Conservation (phyloP, 2,113 vertebrate genomes). For the Oxyura jamaicensis region DNA sequence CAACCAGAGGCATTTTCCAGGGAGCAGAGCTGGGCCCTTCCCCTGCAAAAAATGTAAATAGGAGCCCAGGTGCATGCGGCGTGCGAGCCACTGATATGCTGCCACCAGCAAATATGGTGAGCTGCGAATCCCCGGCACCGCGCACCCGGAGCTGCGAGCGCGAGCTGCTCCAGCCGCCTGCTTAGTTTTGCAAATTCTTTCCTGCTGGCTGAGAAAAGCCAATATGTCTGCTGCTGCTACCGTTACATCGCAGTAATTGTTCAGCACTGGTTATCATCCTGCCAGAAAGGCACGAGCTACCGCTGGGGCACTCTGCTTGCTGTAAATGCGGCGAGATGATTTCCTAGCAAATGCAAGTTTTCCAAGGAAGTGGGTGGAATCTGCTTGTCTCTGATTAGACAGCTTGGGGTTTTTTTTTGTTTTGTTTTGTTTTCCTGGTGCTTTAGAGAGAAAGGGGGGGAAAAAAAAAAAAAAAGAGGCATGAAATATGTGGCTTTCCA, state of each 20-base stretch:
- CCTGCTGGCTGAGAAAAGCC: slow-evolving; percentile 70
- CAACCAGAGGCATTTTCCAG: slow-evolving; percentile 7
- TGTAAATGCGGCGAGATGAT: slow-evolving; percentile 53
- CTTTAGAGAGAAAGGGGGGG: background rate
- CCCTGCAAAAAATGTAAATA: slow-evolving; percentile 16
- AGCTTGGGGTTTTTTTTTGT: background rate
- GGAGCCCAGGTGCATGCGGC: slow-evolving; percentile 19
- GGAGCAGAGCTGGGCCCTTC: background rate
- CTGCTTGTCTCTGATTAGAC: slow-evolving; percentile 65
- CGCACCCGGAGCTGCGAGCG: slow-evolving; percentile 21
- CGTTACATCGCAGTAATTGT: slow-evolving; percentile 63
- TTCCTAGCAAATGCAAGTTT: slow-evolving; percentile 64
- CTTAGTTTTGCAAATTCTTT: slow-evolving; percentile 74
- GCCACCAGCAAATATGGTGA: slow-evolving; percentile 60
- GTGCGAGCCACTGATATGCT: slow-evolving; percentile 32
- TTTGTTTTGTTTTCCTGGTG: slow-evolving; percentile 56
- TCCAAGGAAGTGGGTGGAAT: slow-evolving; percentile 70
- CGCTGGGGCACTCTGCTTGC: slow-evolving; percentile 53
- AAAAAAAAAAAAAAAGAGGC: background rate
- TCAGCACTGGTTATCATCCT: slow-evolving; percentile 62
- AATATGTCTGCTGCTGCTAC: slow-evolving; percentile 73
- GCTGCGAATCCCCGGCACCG: slow-evolving; percentile 37
- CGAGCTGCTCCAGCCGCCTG: slow-evolving; percentile 44
- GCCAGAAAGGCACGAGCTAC: slow-evolving; percentile 56
- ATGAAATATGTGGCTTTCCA: slow-evolving; percentile 44